A percentile compares a stretch with the other conserved stretches of the same genome.
Conservation (phyloP, 2,113 vertebrate genomes). For the Lathamus discolor region DNA sequence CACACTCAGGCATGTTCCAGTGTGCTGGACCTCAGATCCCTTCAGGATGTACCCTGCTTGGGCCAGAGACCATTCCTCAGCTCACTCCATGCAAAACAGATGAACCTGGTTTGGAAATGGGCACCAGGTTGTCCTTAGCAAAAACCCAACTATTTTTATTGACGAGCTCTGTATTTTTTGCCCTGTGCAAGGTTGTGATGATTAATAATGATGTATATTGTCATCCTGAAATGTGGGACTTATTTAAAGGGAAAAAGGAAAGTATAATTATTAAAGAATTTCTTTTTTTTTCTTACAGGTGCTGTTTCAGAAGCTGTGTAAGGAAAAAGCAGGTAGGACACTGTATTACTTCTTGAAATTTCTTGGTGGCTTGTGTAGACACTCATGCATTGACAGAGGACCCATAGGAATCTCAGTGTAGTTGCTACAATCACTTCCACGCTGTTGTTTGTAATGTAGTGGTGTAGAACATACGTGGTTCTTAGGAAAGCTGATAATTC, state of each 20-base stretch:
- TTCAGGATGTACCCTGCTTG: neutral
- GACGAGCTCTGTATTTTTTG: neutral
- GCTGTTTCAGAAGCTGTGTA: slow-evolving; percentile 71
- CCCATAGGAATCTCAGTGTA: neutral
- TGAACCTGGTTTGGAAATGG: neutral
- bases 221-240: neutral
- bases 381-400: neutral
- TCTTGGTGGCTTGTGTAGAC: neutral
- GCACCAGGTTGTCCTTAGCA: neutral
- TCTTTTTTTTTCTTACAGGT: slow-evolving; percentile 72
- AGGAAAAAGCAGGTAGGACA: slow-evolving; percentile 79
- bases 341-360: neutral
- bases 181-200: neutral
- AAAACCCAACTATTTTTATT: neutral
- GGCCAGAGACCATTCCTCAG: neutral
- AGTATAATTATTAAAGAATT: neutral
- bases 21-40: neutral
- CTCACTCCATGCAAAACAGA: neutral
- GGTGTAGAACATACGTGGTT: neutral
- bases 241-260: neutral
- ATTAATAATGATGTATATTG: neutral
- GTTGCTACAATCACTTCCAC: neutral
- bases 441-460: neutral
- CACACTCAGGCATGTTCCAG: neutral
- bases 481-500: neutral